Percentiles rank a stretch among this genome's conserved stretches.
phyloP scores from a whole-genome alignment of 2,888 invertebrate genomes.

The Cheilosia scutellata region DNA sequence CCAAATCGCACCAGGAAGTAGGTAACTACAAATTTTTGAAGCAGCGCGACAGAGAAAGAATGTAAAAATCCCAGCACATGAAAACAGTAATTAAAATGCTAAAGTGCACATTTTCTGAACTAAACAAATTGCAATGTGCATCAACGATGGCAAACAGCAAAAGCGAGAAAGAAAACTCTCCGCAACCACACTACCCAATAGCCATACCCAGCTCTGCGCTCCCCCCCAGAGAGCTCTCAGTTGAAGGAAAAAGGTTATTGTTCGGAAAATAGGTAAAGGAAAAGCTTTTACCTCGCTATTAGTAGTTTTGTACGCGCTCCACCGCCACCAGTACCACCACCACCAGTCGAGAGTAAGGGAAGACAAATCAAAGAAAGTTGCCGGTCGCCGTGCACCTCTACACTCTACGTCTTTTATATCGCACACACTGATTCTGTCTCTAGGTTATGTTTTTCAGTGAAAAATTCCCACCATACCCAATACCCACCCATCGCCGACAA shows the following conservation, averaged over 20 bases:
- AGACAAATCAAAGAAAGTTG: constrained; percentile 43
- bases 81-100: constrained; percentile 68
- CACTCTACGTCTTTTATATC: neutral
- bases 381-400: constrained; percentile 1
- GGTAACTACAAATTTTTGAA: too few relatives aligned
- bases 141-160: constrained; percentile 7
- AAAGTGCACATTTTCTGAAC: constrained; percentile 60
- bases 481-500: constrained; percentile 14
- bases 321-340: neutral
- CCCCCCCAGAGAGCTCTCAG: constrained; percentile 30
- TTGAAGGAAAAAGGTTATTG: constrained; percentile 80
- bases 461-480: constrained; percentile 29
- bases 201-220: too few relatives aligned
- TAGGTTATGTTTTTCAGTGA: constrained; percentile 73
- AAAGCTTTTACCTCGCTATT: constrained; percentile 71
- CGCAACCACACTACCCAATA: constrained; percentile 2
- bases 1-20: constrained; percentile 32
- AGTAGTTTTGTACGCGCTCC: constrained; percentile 37
- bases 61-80: constrained; percentile 49
- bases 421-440: constrained; percentile 70
- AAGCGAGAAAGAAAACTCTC: constrained; percentile 12
- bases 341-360: constrained; percentile 7
- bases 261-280: constrained; percentile 80
- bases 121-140: constrained; percentile 63
- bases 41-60: constrained; percentile 3